phyloP scores from a whole-genome alignment of 2,113 vertebrate genomes.

The Podocnemis expansa region DNA sequence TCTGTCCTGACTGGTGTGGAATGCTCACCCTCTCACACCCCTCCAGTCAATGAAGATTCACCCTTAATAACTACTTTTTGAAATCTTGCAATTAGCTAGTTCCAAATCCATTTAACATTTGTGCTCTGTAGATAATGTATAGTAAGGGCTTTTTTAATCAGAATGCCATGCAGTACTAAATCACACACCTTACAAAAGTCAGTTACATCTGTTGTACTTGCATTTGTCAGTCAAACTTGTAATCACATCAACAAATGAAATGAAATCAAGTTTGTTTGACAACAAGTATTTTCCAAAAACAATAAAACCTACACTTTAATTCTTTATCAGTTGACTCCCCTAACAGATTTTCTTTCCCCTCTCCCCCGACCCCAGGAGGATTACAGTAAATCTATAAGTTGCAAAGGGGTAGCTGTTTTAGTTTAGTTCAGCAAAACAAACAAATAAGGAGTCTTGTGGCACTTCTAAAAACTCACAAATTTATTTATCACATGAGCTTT shows the following conservation, averaged over 20 bases:
- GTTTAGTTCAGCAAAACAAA: no score
- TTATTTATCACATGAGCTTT: no score
- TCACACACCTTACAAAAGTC: background rate
- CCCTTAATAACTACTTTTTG: background rate
- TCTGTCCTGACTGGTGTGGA: background rate
- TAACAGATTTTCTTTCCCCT: background rate
- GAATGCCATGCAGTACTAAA: background rate
- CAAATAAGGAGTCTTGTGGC: no score
- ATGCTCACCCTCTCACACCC: background rate
- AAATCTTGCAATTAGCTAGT: background rate
- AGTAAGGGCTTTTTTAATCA: background rate
- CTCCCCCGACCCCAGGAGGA: background rate
- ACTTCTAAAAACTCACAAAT: no score
- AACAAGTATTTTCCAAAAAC: background rate
- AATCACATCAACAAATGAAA: background rate
- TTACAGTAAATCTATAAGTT: background rate
- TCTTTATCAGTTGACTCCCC: background rate
- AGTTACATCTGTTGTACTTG: background rate
- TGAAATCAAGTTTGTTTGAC: background rate
- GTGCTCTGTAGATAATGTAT: background rate
- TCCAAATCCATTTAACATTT: background rate
- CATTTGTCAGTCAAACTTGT: background rate
- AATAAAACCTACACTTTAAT: rapidly evolving
- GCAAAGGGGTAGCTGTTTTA: no score
- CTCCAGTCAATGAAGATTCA: background rate